Evolutionary conservation across 2,797 vertebrate genomes (phyloP), one percentile per base, ranked within the genome.

Genomic region (Sebastes jordani): DNA sequence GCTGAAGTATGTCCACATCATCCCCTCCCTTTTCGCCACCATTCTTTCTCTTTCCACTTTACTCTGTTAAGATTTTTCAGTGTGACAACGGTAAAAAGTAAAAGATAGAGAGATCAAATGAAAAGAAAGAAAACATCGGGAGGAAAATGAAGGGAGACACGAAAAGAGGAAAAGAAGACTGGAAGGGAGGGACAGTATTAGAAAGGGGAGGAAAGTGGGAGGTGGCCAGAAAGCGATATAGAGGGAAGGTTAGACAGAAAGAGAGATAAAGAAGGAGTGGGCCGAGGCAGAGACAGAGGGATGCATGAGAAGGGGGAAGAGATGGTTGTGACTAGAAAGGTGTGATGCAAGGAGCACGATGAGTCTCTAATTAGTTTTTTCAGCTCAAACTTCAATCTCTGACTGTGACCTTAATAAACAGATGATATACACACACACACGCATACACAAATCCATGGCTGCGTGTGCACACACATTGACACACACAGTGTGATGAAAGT

Each of bases 401-500:
- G 67, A 58, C 75, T 89, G 77, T 94, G 94, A 94, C 93, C 92
- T 92, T 92, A 94, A 94, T 92, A 93, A 92, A 93, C 80, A 92
- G 89, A 95, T 84, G 86, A 91, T 70, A 76, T 34, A 83, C 64
- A 77, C 75, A 78, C 52, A 46, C 80, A 75, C 65, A 20, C 16
- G 70, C 71, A 70, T 64, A 67, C 80, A 63, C 67, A 54, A 30
- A 60, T 60, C 9, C 29, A 20, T 60, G 58, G 58, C 58, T 30
- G 9, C 27, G 2, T 64, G 32, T 49, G 34, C 55, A 52, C 65
- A 62, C 71, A 34, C 60, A 42, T 25, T 42, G 71, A 58, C 52
- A 70, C 82, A 66, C 22, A 65, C 62, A 82, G 72, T 76, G 82
- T 94, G 92, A 93, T 93, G 93, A 94, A 95, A 95, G 93, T 92